phyloP scores from a whole-genome alignment of 2,888 invertebrate genomes.

The Smittia aterrima region DNA sequence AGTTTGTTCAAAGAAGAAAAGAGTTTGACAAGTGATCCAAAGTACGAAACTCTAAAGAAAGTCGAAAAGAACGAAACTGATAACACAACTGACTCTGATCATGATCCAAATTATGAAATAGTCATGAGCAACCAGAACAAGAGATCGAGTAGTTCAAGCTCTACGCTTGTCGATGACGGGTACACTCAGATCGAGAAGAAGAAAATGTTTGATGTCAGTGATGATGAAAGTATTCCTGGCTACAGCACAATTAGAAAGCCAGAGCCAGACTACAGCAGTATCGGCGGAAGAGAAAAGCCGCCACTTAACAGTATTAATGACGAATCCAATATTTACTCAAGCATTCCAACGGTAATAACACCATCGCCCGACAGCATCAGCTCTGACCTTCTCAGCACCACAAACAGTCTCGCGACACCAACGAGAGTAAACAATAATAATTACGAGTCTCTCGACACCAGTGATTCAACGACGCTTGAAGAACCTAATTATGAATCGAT shows the following conservation, averaged over 20 bases:
- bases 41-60: conserved; percentile 65
- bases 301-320: conserved; percentile 44
- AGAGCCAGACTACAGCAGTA: conserved; percentile 51
- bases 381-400: conserved; percentile 55
- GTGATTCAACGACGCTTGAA: conserved; percentile 58
- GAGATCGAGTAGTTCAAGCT: conserved; percentile 27
- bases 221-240: conserved; percentile 47
- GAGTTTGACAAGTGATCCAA: conserved; percentile 60
- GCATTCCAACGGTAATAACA: conserved; percentile 44
- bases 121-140: background rate
- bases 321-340: conserved; percentile 46
- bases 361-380: conserved; percentile 46
- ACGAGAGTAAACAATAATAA: conserved; percentile 60
- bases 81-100: conserved; percentile 57
- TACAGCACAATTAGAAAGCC: conserved; percentile 42
- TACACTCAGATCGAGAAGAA: conserved; percentile 54
- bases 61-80: conserved; percentile 24
- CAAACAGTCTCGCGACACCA: conserved; percentile 47
- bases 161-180: conserved; percentile 48
- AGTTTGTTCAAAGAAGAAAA: conserved; percentile 45
- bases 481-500: conserved; percentile 84
- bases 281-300: conserved; percentile 48
- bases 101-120: conserved; percentile 80
- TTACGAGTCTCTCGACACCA: conserved; percentile 76
- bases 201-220: conserved; percentile 45